These are phyloP conservation scores for Acleris emargana DNA, from an alignment of 2,888 invertebrate species.

Conservation along the genomic window DNA sequence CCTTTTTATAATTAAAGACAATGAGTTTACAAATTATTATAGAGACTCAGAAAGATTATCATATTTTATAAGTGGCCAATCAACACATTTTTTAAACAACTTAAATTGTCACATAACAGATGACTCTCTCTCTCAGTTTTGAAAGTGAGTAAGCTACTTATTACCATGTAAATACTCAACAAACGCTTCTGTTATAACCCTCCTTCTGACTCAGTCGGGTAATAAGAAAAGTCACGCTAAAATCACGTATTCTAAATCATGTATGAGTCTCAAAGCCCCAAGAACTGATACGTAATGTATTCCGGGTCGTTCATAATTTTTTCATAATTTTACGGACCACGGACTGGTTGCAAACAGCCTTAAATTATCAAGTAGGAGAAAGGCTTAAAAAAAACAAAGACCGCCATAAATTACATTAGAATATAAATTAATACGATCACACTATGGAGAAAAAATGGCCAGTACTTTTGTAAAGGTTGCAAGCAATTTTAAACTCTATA, in stretches of 20 bases:
- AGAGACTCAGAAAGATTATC: too few relatives aligned
- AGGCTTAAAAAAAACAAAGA: conserved; percentile 59
- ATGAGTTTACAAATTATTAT: too few relatives aligned
- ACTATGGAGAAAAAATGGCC: conserved; percentile 63
- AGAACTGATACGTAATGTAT: conserved; percentile 23
- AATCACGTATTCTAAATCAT: neutral
- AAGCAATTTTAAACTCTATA: neutral
- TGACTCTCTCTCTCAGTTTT: too few relatives aligned
- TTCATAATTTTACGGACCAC: conserved; percentile 65
- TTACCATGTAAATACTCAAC: too few relatives aligned
- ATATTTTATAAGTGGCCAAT: too few relatives aligned
- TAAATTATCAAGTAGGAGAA: conserved; percentile 50
- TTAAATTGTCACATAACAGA: too few relatives aligned
- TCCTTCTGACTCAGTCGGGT: too few relatives aligned
- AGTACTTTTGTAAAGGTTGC: conserved; percentile 21
- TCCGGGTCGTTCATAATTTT: conserved; percentile 42
- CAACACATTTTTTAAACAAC: too few relatives aligned
- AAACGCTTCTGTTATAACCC: too few relatives aligned
- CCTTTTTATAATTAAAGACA: too few relatives aligned
- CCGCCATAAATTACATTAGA: conserved; percentile 79
- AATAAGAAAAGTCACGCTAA: neutral
- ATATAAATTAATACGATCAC: conserved; percentile 78
- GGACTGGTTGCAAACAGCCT: conserved; percentile 49
- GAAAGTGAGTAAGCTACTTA: too few relatives aligned
- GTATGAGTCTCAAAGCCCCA: neutral